Conservation (phyloP, 30 jellyfish, hydroid and myxozoan species). For the Turritopsis dohrnii region DNA sequence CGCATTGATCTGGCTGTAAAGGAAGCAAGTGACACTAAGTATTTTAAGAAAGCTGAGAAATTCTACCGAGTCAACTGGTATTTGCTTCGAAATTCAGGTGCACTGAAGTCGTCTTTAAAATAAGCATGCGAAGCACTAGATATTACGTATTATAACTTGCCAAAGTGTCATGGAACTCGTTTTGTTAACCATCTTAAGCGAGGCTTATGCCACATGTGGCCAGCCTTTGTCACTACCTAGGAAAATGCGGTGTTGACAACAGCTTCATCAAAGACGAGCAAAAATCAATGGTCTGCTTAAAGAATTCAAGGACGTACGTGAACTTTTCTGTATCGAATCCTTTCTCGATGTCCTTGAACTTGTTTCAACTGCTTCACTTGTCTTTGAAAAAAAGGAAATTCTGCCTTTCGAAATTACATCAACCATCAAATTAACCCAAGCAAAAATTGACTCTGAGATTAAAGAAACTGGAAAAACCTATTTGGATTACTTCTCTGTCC, state of each 20-base stretch:
- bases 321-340: not conserved
- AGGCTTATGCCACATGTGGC: conserved; percentile 40
- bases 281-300: conserved; percentile 31
- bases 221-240: conserved; percentile 34
- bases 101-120: too few species aligned
- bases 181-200: conserved; percentile 41
- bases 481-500: not conserved
- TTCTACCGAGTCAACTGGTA: too few species aligned
- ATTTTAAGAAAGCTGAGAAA: too few species aligned
- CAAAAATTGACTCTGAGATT: not conserved
- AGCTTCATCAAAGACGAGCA: conserved; percentile 23
- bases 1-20: too few species aligned
- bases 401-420: not conserved
- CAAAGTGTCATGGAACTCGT: too few species aligned
- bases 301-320: conserved; percentile 4
- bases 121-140: too few species aligned
- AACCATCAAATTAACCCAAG: not conserved
- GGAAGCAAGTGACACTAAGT: too few species aligned
- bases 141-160: too few species aligned
- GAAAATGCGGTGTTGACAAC: conserved; percentile 22
- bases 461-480: not conserved
- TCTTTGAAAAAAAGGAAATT: too few species aligned
- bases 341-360: too few species aligned
- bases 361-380: too few species aligned
- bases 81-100: too few species aligned